Percentiles rank a stretch among this genome's conserved stretches.
These are phyloP conservation scores for Halichoeres trimaculatus DNA, from an alignment of 2,113 vertebrate species.

Conservation along the genomic window DNA sequence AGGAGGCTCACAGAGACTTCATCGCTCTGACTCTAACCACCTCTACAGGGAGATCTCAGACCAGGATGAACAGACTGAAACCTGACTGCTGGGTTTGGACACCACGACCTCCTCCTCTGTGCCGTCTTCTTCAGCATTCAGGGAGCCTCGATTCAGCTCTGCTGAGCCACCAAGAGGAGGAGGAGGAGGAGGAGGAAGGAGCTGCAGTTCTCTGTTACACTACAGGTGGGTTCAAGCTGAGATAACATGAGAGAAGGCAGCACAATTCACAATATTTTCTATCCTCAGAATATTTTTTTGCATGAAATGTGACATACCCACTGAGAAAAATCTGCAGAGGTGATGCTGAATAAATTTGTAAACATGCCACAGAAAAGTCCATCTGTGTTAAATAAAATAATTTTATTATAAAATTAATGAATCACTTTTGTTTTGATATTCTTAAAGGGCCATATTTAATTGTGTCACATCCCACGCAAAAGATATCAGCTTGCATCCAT, in stretches of 20 bases:
- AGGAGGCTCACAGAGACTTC: background rate
- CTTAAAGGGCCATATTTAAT: too few relatives aligned
- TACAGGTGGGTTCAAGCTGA: slow-evolving; percentile 24
- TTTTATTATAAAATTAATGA: too few relatives aligned
- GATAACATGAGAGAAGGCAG: too few relatives aligned
- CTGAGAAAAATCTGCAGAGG: too few relatives aligned
- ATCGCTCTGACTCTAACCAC: accelerated
- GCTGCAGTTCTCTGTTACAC: slow-evolving; percentile 24
- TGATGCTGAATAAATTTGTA: too few relatives aligned
- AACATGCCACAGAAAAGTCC: too few relatives aligned
- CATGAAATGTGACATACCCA: too few relatives aligned
- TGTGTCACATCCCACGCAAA: too few relatives aligned
- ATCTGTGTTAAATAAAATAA: too few relatives aligned
- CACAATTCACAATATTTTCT: too few relatives aligned
- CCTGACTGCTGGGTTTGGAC: slow-evolving; percentile 27
- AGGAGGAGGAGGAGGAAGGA: slow-evolving; percentile 25
- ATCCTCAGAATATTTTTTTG: too few relatives aligned
- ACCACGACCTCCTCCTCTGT: slow-evolving; percentile 15
- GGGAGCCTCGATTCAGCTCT: background rate
- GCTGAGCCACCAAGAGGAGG: slow-evolving; percentile 14
- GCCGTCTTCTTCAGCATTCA: slow-evolving; percentile 23
- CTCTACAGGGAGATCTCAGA: accelerated
- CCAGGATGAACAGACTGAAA: slow-evolving; percentile 40
- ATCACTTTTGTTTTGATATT: too few relatives aligned
- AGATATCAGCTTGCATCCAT: background rate